Conservation (phyloP, 2,113 vertebrate genomes). For the Oreocharis arfaki region DNA sequence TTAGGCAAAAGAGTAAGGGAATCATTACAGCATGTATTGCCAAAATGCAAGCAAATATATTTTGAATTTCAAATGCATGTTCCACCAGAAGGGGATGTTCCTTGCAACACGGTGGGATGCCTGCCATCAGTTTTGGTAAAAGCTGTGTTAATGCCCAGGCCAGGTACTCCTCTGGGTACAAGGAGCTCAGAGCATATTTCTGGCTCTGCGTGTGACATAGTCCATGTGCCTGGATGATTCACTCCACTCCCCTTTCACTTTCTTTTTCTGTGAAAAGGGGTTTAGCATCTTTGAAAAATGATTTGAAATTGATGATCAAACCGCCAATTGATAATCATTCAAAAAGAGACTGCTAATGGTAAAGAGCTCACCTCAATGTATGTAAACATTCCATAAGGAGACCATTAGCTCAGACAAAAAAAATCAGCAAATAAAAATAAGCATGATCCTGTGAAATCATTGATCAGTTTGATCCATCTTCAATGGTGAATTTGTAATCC, state of each 20-base stretch:
- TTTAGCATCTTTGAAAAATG: background rate
- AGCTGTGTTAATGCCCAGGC: background rate
- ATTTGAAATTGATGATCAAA: background rate
- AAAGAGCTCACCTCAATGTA: background rate
- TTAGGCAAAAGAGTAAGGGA: background rate
- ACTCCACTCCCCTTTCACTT: constrained; percentile 4
- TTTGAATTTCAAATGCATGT: background rate
- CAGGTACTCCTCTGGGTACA: too few relatives aligned
- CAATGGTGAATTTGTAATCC: background rate
- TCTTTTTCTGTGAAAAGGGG: constrained; percentile 31
- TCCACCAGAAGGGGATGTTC: background rate
- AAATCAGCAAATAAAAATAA: background rate
- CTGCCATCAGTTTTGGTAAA: background rate
- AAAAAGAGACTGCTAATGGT: background rate
- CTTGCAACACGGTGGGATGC: background rate
- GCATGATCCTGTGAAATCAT: background rate
- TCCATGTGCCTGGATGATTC: background rate
- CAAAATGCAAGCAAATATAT: background rate
- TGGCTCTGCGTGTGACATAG: background rate
- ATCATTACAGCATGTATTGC: background rate
- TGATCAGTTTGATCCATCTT: background rate
- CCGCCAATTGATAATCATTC: background rate
- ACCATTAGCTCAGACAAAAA: background rate
- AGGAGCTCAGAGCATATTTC: background rate
- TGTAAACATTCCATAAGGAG: background rate